Evolutionary conservation across 2,888 invertebrate species (phyloP).

Genomic region (Atrina japonica): DNA sequence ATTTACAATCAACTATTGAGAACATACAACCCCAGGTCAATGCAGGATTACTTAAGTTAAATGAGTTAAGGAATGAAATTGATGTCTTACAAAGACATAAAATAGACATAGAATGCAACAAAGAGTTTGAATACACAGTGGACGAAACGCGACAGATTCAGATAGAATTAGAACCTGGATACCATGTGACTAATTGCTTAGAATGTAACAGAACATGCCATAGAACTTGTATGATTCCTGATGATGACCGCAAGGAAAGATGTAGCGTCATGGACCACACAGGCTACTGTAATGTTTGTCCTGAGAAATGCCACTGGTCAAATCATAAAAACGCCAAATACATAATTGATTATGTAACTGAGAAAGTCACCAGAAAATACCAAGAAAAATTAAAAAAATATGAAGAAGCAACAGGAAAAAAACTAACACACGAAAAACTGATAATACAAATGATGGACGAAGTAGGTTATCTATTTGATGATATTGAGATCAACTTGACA

Average conservation of each 20-base stretch:
- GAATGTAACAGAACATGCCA: conserved; percentile 49
- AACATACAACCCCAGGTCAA: conserved; percentile 29
- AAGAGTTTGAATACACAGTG: too few species aligned
- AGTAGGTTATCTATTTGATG: too few species aligned
- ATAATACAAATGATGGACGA: too few species aligned
- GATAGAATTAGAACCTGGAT: conserved; percentile 16
- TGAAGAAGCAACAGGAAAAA: conserved; percentile 25
- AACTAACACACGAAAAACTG: too few species aligned
- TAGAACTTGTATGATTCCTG: conserved; percentile 32
- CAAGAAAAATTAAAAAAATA: conserved; percentile 38
- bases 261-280: conserved; percentile 49
- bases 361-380: conserved; percentile 37
- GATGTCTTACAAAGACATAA: too few species aligned
- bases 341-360: conserved; percentile 26
- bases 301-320: conserved; percentile 41
- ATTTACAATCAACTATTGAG: too few species aligned
- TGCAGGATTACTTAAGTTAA: conserved; percentile 2
- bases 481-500: conserved; percentile 29
- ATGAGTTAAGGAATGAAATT: conserved; percentile 11
- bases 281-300: conserved; percentile 36
- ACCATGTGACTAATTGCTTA: conserved; percentile 49
- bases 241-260: conserved; percentile 37
- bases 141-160: not conserved
- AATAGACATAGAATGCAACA: not conserved
- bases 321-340: conserved; percentile 42